Base-by-base conservation (phyloP, 1,140 invertebrate species). In the Leptoteleia sp. region DNA sequence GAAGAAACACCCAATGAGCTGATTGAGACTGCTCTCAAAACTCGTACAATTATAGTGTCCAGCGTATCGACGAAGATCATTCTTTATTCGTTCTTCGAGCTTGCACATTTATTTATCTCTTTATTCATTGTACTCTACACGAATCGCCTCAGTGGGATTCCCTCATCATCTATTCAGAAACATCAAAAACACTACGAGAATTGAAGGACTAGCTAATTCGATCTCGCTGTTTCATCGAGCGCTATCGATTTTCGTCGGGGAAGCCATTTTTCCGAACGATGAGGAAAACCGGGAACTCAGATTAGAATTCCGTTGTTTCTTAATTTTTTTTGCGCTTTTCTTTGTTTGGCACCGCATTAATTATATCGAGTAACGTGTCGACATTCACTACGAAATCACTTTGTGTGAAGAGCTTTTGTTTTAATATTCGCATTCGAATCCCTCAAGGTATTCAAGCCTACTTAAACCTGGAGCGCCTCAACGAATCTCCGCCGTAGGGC, bases 201-300 rank as follows among this genome's bases (percentile, higher is more conserved):
- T 72, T 79, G 77, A 61, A 79, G 77, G 77, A 79, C 77, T 79
- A 79, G 77, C 77, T 79, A 79, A 59, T 79, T 79, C 61, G 77
- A 70, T 65, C 13, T 71, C 70, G 71, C 40, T 55, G 13, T 45
- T 73, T 37, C 15, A 52, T 11, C 45, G 38, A 67, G 68, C 67
- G 54, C 29, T 47, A 65, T 71, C 59, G 54, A 50, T 64, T 40
- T 55, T 43, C 22, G 13, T 43, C 54, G 40, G 42, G 62, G 40
- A 68, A 76, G 40, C 45, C 67, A 35, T 45, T 8, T 70, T 31
- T 40, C 27, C 40, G 16, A 31, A 47, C 11, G 33, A 45, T 17
- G 3, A 29, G 37, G 52, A 35, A 9, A 52, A 11, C 5, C 8
- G 31, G 22, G 25, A 47, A 9, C 45, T n/a, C 38, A n/a, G n/a